Conservation (phyloP, 64 coral and sea anemone species). For the Trachythela sp. region DNA sequence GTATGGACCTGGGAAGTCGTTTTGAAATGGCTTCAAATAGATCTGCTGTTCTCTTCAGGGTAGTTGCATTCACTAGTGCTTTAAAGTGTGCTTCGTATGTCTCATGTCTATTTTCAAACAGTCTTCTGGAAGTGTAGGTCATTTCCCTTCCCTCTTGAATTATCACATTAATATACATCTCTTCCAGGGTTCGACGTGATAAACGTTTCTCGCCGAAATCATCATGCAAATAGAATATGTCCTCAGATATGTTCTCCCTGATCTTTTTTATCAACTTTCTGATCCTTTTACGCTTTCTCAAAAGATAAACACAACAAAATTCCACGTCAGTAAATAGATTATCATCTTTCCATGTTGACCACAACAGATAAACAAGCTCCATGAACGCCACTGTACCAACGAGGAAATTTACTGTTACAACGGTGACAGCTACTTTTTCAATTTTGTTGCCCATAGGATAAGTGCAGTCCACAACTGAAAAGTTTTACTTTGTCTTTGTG, state of each 20-base stretch:
- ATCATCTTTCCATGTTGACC: background rate
- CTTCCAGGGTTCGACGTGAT: background rate
- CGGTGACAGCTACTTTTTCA: background rate
- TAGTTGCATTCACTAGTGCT: no score
- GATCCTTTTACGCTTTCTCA: constrained; percentile 20
- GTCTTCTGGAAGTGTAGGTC: no score
- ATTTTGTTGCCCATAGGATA: background rate
- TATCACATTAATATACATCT: background rate
- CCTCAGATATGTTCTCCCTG: no score
- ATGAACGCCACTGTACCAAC: background rate
- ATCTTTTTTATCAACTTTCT: background rate
- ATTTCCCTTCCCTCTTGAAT: background rate
- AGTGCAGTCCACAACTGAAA: background rate
- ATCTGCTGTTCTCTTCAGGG: no score
- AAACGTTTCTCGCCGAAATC: background rate
- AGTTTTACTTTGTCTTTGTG: background rate
- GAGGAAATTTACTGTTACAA: background rate
- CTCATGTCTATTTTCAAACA: no score
- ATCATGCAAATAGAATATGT: no score
- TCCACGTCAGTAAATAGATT: background rate
- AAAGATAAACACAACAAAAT: background rate
- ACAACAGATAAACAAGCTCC: background rate
- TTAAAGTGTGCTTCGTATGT: no score
- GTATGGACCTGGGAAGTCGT: no score
- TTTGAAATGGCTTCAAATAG: no score